Conservation (phyloP, 2,113 vertebrate species). For the Clarias batrachus region DNA sequence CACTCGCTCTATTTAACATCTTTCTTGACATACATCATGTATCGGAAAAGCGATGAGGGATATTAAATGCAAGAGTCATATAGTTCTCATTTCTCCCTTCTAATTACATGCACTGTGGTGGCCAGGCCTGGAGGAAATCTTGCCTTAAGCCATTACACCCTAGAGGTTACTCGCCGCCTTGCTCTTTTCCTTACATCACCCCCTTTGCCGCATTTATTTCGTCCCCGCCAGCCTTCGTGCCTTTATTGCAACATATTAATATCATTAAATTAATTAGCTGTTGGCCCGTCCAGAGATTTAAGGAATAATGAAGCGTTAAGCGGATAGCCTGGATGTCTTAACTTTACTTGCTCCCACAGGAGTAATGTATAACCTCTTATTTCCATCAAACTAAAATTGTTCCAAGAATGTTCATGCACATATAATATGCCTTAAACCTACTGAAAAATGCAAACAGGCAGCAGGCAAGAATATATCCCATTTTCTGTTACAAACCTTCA, state of each 20-base stretch:
- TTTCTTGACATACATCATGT: conserved; percentile 52
- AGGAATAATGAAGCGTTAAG: conserved; percentile 62
- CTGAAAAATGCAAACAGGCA: not conserved
- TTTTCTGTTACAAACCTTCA: conserved; percentile 3
- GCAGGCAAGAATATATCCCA: not conserved
- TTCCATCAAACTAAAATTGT: conserved; percentile 27
- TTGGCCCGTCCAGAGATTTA: conserved; percentile 64
- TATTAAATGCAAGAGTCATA: conserved; percentile 59
- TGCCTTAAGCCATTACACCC: conserved; percentile 67
- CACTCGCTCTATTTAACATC: not conserved
- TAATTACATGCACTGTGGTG: conserved; percentile 73
- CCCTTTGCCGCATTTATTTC: conserved; percentile 45
- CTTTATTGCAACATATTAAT: conserved; percentile 59
- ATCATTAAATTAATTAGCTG: conserved; percentile 72
- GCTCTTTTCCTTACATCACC: conserved; percentile 19
- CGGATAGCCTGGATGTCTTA: conserved; percentile 58
- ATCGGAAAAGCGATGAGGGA: conserved; percentile 53
- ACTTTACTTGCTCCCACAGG: conserved; percentile 62
- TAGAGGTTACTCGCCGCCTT: conserved; percentile 51
- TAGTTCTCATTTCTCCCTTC: conserved; percentile 51
- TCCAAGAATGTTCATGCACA: not conserved
- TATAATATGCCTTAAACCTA: not conserved
- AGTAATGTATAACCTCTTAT: conserved; percentile 53
- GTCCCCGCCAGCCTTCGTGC: conserved; percentile 60
- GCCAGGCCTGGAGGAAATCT: conserved; percentile 64